Conservation (phyloP, 2,888 invertebrate species). For the Alsophila aescularia region DNA sequence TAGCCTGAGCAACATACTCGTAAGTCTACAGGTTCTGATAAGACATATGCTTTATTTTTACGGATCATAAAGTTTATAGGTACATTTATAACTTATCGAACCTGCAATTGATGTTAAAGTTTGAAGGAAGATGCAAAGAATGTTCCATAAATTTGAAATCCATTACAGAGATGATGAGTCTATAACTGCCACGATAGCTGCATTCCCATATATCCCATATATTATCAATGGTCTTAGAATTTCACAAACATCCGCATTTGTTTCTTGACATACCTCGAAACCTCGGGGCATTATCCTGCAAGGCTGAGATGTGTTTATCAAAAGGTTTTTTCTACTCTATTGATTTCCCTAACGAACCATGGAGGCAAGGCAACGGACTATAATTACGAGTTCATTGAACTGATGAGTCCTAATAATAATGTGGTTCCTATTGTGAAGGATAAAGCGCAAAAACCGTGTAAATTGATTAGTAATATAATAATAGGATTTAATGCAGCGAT, state of each 20-base stretch:
- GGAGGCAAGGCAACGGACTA: slow-evolving; percentile 40
- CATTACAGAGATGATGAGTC: neutral
- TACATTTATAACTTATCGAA: neutral
- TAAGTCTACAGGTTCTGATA: no score
- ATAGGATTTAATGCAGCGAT: slow-evolving; percentile 14
- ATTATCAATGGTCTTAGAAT: slow-evolving; percentile 4
- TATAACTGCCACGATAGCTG: slow-evolving; percentile 7
- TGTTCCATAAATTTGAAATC: neutral
- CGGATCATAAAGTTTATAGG: no score
- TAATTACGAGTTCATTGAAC: slow-evolving; percentile 39
- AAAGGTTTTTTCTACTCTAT: slow-evolving; percentile 34
- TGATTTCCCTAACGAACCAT: slow-evolving; percentile 41
- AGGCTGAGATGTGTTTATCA: slow-evolving; percentile 1
- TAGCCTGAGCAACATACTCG: no score
- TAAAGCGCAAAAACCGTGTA: slow-evolving; percentile 12
- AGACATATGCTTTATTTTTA: no score
- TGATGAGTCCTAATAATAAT: slow-evolving; percentile 14
- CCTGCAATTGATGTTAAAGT: slow-evolving; percentile 27
- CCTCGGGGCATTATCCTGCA: slow-evolving; percentile 18
- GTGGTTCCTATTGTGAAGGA: slow-evolving; percentile 16
- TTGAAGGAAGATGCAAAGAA: slow-evolving; percentile 14
- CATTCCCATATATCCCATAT: neutral
- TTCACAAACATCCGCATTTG: neutral
- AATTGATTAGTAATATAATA: slow-evolving; percentile 22
- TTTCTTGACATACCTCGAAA: slow-evolving; percentile 1